Evolutionary conservation across 23 tunicate genomes (phyloP), one percentile per base, ranked within the genome.

Genomic region (Botrylloides violaceus): DNA sequence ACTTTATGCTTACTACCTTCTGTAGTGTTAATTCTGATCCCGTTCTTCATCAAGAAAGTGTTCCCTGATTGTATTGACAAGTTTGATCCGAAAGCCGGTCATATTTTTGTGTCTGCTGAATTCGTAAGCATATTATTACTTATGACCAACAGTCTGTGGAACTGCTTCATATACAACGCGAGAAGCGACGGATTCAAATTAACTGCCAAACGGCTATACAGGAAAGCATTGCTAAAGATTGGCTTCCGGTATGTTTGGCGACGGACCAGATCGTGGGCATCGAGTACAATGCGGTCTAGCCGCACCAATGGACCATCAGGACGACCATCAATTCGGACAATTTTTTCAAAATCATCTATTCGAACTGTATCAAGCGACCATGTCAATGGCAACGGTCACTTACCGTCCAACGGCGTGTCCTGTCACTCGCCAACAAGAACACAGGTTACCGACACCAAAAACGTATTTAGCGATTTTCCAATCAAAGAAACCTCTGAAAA

Each of bases 101-200:
- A 29, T 2, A 25, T 57, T 27, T 56, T 72, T 22, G 4, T 72
- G 29, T 66, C 83, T 1, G 55, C 75, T 2, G 78, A 79, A 36
- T 70, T 72, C 18, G 81, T 80, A 6, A 61, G 77, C 4, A 58
- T 56, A 2, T 31, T 79, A 18, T 37, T 85, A 33, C 75, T 85
- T 4, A 47, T 85, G 72, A 53, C 73, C 5, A 85, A 85, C 81
- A 85, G 94, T 49, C 76, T 85, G 25, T 85, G 94, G 80, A 85
- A 85, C 56, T 85, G 82, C 48, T 64, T 85, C 72, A 85, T 85
- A n/a, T 85, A 85, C 84, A 85, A 83, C 66, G 30, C 70, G 18
- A 72, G 94, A 29, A 85, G 65, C 49, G 53, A 50, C 29, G 83
- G 78, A 20, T 84, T 84, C 43, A 68, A 68, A 37, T n/a, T 22